Conservation (phyloP, 2,888 invertebrate species). For the Zygaena filipendulae region DNA sequence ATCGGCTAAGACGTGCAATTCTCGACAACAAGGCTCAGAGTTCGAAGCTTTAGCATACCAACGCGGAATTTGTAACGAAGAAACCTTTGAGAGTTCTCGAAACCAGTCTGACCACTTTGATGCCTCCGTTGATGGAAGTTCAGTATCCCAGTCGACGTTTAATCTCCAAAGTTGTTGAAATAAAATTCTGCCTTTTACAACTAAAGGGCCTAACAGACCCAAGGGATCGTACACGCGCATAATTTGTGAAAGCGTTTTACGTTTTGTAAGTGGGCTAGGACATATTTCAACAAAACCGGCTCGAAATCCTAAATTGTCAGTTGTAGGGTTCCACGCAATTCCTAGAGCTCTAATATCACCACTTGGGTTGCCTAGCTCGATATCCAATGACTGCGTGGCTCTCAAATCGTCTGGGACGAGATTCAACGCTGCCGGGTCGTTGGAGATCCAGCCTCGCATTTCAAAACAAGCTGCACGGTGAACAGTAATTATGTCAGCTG, state of each 20-base stretch:
- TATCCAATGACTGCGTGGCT: conserved; percentile 4
- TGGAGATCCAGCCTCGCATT: conserved; percentile 2
- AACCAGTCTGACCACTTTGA: conserved; percentile 8
- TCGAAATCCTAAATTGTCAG: conserved; percentile 4
- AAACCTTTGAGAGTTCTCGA: conserved; percentile 1
- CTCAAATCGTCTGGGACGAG: conserved; percentile 7
- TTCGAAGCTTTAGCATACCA: conserved; percentile 6
- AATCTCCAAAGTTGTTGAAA: conserved; percentile 8
- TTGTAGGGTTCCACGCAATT: conserved; percentile 9
- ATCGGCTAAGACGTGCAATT: conserved; percentile 11
- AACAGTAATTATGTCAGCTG: conserved; percentile 4
- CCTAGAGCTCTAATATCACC: conserved; percentile 12
- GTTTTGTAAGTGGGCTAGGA: conserved; percentile 9
- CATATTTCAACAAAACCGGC: no score
- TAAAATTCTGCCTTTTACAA: conserved; percentile 7
- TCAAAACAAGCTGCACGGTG: conserved; percentile 5
- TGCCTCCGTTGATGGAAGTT: conserved; percentile 1
- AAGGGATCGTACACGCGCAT: conserved; percentile 10
- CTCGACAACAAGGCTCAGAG: conserved; percentile 2
- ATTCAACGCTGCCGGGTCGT: not conserved
- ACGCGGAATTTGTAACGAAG: conserved; percentile 7
- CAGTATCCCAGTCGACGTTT: conserved; percentile 7
- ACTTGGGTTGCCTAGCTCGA: conserved; percentile 5
- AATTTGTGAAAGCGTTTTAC: conserved; percentile 5
- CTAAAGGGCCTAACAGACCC: conserved; percentile 7